A percentile compares a stretch with the other conserved stretches of the same genome.
phyloP scores from a whole-genome alignment of 1,140 invertebrate genomes.

The Kradibia gibbosae region DNA sequence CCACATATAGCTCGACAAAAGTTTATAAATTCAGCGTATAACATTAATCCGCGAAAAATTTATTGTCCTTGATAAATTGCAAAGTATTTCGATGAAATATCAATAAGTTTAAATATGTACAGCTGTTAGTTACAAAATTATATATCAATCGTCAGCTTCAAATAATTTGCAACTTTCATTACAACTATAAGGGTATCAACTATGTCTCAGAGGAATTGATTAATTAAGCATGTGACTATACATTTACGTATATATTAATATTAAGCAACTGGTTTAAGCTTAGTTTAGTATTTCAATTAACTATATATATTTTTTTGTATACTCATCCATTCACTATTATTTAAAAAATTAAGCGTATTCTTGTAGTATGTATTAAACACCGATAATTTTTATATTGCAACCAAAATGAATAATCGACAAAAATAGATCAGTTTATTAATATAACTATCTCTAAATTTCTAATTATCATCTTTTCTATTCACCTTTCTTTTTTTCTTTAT shows the following conservation, averaged over 20 bases:
- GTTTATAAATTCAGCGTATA: neutral
- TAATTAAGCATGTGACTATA: too few species aligned
- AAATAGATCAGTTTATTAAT: too few species aligned
- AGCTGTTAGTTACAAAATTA: too few species aligned
- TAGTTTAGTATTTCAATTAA: too few species aligned
- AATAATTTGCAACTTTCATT: neutral
- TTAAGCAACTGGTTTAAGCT: too few species aligned
- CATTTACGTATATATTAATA: too few species aligned
- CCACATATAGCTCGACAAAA: neutral
- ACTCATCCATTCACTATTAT: too few species aligned
- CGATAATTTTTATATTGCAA: neutral
- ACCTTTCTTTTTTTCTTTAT: too few species aligned
- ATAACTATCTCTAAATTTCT: neutral
- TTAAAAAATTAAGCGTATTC: too few species aligned
- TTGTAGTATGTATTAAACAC: neutral
- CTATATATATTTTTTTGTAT: too few species aligned
- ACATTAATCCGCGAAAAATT: neutral
- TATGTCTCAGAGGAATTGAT: neutral
- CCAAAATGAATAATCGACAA: too few species aligned
- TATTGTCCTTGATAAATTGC: neutral
- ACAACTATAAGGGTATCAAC: neutral
- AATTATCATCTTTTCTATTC: neutral
- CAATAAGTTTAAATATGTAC: too few species aligned
- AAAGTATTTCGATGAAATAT: slow-evolving; percentile 6
- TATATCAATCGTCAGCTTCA: neutral